phyloP scores from a whole-genome alignment of 2,797 vertebrate species.

The Rallus crepitans region DNA sequence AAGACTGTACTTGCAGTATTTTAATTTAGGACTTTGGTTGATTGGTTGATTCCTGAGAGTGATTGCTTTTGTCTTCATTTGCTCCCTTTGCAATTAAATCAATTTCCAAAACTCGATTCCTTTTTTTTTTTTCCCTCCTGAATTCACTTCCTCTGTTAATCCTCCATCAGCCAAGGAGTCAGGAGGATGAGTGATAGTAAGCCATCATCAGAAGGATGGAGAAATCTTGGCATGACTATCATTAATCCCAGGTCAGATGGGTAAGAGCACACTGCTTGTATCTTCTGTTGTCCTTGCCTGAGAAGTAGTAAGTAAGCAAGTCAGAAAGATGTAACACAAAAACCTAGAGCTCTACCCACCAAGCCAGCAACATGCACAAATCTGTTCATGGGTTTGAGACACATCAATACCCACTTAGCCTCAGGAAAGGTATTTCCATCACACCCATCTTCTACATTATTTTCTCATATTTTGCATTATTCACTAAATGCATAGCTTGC shows the following conservation, averaged over 20 bases:
- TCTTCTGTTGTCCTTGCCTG: background rate
- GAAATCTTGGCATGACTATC: background rate
- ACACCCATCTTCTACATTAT: background rate
- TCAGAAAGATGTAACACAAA: background rate
- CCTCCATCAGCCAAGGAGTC: background rate
- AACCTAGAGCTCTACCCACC: background rate
- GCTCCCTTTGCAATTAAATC: background rate
- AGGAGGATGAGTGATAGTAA: background rate
- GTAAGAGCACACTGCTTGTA: background rate
- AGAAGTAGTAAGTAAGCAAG: background rate
- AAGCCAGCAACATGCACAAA: background rate
- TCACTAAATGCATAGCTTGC: background rate
- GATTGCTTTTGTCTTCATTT: background rate
- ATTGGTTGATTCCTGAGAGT: background rate
- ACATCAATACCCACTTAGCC: background rate
- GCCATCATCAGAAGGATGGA: background rate
- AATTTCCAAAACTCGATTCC: background rate
- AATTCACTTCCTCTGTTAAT: background rate
- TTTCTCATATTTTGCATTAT: conserved; percentile 9
- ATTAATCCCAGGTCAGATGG: background rate
- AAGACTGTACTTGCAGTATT: background rate
- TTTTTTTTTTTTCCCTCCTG: background rate
- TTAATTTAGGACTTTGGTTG: background rate
- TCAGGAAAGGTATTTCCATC: conserved; percentile 3
- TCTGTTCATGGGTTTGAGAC: background rate